Base-by-base conservation (phyloP, 2,888 invertebrate genomes). In the Slavum lentiscoides region DNA sequence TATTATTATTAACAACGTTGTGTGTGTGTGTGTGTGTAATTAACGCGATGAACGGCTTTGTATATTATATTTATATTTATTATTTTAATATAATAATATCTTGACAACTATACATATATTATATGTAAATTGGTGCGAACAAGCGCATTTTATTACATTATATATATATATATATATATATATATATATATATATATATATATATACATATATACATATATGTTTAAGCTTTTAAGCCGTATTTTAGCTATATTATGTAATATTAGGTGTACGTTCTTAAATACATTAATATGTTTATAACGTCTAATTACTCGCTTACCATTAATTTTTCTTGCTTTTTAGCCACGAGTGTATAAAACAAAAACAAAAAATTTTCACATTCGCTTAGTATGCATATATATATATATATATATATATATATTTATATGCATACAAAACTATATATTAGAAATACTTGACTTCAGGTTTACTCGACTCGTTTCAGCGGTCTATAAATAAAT, bases 201-300 rank as follows among this genome's bases (percentile, higher is more conserved):
- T n/a, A n/a, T n/a, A n/a, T n/a, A n/a, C 23, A 53, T 53, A 64
- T 39, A n/a, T 13, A 39, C 7, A 7, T 39, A 39, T 39, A 39
- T 7, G 43, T 43, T 43, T 67, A 75, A 75, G 74, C 74, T 75
- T 75, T 75, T 75, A 58, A 75, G 74, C 66, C 21, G 37, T 75
- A 49, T 49, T 67, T 75, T 75, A 75, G 74, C 37, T 19, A 13
- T n/a, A 9, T 43, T 9, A 43, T 30, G 30, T 30, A 43, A 43
- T 43, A 49, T 49, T 70, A 49, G 11, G 49, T 49, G 11, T 11
- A 37, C 30, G 30, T 70, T 66, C 55, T 66, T 64, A 37, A 74
- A 53, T 62, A 62, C 30, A 37, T 9, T 43, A 43, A 43, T 43
- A 43, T 6, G 6, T 9, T 17, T 49, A 49, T 30, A 21, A 6